Percentiles rank a stretch among this genome's conserved stretches.
Evolutionary conservation across 2,113 vertebrate genomes (phyloP).

Genomic region (Isurus oxyrinchus): DNA sequence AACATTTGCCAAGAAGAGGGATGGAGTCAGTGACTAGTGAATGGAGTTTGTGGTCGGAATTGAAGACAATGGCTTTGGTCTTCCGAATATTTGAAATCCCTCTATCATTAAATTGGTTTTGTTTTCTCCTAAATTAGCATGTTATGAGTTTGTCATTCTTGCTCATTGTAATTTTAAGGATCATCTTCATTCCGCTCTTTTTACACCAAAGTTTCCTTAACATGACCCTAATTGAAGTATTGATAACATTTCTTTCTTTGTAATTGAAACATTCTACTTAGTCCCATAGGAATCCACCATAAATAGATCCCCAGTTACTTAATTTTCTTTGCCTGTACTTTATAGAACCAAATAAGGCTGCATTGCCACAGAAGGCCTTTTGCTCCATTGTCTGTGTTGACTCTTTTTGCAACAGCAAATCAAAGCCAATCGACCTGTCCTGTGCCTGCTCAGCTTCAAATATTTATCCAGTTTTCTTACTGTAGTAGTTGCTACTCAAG

Average conservation of each 20-base stretch:
- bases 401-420: background rate
- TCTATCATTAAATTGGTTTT: background rate
- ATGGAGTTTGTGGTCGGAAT: too few relatives aligned
- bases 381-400: background rate
- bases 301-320: background rate
- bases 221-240: background rate
- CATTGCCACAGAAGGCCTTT: background rate
- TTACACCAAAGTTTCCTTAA: background rate
- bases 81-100: background rate
- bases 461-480: background rate
- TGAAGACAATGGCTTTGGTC: too few relatives aligned
- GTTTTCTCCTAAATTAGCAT: background rate
- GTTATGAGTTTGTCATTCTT: too few relatives aligned
- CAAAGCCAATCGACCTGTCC: background rate
- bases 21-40: too few relatives aligned
- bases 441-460: background rate
- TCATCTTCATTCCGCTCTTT: background rate
- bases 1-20: too few relatives aligned
- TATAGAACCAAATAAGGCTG: background rate
- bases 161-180: background rate
- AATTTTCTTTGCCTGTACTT: background rate
- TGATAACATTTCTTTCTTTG: background rate
- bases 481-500: background rate
- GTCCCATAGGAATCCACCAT: background rate
- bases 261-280: background rate